Conservation (phyloP, 2,888 invertebrate species). For the Cryptocephalus moraei region DNA sequence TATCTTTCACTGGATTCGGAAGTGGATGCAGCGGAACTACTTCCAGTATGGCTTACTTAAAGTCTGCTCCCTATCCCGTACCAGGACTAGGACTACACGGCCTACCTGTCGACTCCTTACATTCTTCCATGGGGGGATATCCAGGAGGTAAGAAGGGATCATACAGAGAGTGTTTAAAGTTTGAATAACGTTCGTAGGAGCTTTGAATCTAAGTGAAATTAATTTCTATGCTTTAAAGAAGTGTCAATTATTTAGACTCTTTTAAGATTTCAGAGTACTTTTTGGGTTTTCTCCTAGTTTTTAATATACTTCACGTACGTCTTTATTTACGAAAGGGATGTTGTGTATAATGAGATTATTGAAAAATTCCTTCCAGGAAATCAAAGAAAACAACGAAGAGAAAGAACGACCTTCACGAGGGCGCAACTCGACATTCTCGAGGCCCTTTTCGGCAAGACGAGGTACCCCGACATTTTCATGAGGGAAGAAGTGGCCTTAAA, state of each 20-base stretch:
- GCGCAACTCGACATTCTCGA: conserved; percentile 93
- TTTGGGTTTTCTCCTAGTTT: no score
- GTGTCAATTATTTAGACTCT: no score
- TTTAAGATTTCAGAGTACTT: no score
- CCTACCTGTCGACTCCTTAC: conserved; percentile 53
- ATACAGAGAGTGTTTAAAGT: no score
- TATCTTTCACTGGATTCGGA: conserved; percentile 49
- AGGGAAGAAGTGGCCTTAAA: conserved; percentile 96
- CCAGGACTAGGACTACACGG: conserved; percentile 45
- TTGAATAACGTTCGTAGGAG: no score
- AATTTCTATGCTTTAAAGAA: no score
- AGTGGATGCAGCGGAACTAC: conserved; percentile 45
- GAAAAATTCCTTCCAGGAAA: conserved; percentile 39
- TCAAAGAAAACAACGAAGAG: conserved; percentile 88
- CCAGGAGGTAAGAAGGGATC: conserved; percentile 32
- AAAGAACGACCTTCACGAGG: conserved; percentile 93
- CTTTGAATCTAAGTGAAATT: no score
- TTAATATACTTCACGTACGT: no score
- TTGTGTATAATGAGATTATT: no score
- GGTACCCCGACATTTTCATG: conserved; percentile 99
- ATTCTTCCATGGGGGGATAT: conserved; percentile 53
- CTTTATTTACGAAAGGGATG: no score
- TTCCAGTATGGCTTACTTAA: conserved; percentile 47
- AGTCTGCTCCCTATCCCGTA: conserved; percentile 48
- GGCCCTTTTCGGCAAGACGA: conserved; percentile 85